Base-by-base conservation (phyloP, 2,113 vertebrate genomes). In the Emydura subglobosa region DNA sequence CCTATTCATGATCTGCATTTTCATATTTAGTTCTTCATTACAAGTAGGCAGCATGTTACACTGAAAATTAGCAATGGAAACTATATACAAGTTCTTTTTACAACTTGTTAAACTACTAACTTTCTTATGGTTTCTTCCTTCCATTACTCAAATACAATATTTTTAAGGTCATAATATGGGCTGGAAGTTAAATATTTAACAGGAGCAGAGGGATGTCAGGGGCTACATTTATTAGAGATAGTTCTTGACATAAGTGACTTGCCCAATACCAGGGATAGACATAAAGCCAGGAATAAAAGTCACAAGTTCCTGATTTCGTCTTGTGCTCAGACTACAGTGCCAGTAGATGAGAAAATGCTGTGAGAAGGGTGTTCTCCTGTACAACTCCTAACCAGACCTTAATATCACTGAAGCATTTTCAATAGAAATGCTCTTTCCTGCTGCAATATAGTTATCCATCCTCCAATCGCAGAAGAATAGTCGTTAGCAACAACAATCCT, bases 281-380 rank as follows among this genome's bases (percentile, higher is more conserved):
- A n/a, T 53, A 87, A 95, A 92, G 34, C 47, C 31, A 81, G 11
- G 17, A 21, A n/a, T 19, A 83, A 83, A 25, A 65, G 55, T n/a
- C 0, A 0, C 82, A 81, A 85, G 47, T 81, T 54, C 87, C 88
- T 87, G 50, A 55, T 79, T 51, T 79, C 24, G 22, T 7, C 13
- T 86, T 76, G 80, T 87, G 42, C 50, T 89, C 4, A 39, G 55
- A 51, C 49, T 51, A 34, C 14, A 44, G 7, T 7, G 5, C 31
- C 53, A 49, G 31, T 19, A 42, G 7, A 0, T 1, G 44, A 74
- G 51, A 76, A 25, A 82, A 53, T 0, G 47, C 86, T 9, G 68
- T 74, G 55, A 42, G 51, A 0, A 53, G 51, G 51, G 51, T 0
- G 0, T n/a, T 25, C 82, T 10, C 1, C 21, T 5, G 3, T 0